A percentile compares a stretch with the other conserved stretches of the same genome.
Evolutionary conservation across 2,888 invertebrate species (phyloP).

Genomic region (Drosophila neonasuta): DNA sequence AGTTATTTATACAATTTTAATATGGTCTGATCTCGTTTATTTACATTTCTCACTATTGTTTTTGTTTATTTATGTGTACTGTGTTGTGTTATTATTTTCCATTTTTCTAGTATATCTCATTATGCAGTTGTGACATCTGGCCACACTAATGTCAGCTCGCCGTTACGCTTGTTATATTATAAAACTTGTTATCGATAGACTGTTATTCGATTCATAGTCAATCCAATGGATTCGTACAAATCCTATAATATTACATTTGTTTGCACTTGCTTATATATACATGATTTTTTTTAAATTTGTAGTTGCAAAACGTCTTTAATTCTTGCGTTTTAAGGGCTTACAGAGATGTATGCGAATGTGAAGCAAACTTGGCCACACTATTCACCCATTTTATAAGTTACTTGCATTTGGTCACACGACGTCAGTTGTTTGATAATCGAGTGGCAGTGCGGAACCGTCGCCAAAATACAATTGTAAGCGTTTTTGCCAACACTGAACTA

Average conservation of each 20-base stretch:
- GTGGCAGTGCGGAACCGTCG: conserved; percentile 52
- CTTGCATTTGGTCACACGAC: conserved; percentile 43
- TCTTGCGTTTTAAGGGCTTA: too few relatives aligned
- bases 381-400: conserved; percentile 10
- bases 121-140: conserved; percentile 8
- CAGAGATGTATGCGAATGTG: too few relatives aligned
- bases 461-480: conserved; percentile 30
- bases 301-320: too few relatives aligned
- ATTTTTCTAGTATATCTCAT: conserved; percentile 29
- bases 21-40: conserved; percentile 30
- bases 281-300: too few relatives aligned
- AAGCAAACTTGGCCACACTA: conserved; percentile 21
- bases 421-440: conserved; percentile 61
- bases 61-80: conserved; percentile 26
- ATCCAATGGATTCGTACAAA: neutral
- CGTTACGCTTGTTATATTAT: neutral
- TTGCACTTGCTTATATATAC: too few relatives aligned
- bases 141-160: conserved; percentile 14
- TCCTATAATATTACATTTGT: neutral
- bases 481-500: conserved; percentile 9
- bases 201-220: neutral
- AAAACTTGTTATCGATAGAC: neutral
- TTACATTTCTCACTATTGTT: conserved; percentile 43
- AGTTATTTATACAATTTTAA: neutral
- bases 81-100: neutral